phyloP scores from a whole-genome alignment of 2,797 vertebrate genomes.

The Lacerta viridis region DNA sequence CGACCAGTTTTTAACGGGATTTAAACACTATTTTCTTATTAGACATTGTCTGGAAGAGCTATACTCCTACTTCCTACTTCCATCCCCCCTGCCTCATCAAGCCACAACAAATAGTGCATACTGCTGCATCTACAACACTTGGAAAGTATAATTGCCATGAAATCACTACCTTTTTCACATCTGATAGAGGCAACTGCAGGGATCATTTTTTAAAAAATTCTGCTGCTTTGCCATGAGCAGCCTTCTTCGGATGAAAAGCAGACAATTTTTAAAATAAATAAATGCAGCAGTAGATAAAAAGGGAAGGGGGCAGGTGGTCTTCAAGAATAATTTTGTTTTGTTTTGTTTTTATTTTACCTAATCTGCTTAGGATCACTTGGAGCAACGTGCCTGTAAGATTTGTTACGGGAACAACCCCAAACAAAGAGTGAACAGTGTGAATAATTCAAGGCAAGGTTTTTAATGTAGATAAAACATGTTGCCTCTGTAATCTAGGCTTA shows the following conservation, averaged over 20 bases:
- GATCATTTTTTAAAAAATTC: neutral
- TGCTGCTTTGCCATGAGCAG: neutral
- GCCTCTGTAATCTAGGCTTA: neutral
- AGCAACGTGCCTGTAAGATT: neutral
- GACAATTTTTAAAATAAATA: neutral
- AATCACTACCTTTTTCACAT: neutral
- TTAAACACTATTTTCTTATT: neutral
- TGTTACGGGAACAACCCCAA: neutral
- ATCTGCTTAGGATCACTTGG: neutral
- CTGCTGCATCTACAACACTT: neutral
- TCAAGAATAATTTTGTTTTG: neutral
- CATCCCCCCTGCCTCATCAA: neutral
- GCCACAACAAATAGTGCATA: neutral
- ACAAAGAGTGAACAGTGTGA: neutral
- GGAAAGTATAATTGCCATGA: neutral
- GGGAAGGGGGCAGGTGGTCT: neutral
- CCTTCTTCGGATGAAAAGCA: too few species aligned
- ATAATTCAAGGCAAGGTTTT: neutral
- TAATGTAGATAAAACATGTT: neutral
- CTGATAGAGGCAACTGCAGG: neutral
- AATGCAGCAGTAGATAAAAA: neutral
- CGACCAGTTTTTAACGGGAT: neutral
- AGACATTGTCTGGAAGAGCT: neutral
- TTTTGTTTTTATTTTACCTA: neutral
- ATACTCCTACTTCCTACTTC: neutral